Evolutionary conservation across 2,888 invertebrate genomes (phyloP).

Genomic region (Steinernema carpocapsae): DNA sequence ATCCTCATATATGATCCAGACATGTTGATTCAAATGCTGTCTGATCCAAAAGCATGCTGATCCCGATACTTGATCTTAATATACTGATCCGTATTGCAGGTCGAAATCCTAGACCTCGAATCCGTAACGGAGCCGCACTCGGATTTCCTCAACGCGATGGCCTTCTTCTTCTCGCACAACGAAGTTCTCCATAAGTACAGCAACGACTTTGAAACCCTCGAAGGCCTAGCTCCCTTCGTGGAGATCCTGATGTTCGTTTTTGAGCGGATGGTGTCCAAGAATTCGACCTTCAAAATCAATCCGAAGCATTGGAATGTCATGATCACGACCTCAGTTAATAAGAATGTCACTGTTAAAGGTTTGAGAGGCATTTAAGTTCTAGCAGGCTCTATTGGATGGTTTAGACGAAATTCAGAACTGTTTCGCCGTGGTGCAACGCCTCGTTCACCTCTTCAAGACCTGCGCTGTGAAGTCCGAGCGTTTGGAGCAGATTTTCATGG

Average conservation of each 20-base stretch:
- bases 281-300: conserved; percentile 32
- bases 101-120: neutral
- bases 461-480: neutral
- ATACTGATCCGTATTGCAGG: too few species aligned
- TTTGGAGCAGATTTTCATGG: neutral
- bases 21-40: too few species aligned
- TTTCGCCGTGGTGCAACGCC: conserved; percentile 8
- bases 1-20: too few species aligned
- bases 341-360: neutral
- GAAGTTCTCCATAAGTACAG: conserved; percentile 36
- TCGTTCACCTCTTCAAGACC: conserved; percentile 8
- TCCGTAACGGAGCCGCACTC: neutral
- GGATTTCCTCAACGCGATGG: conserved; percentile 46
- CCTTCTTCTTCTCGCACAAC: conserved; percentile 42
- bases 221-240: conserved; percentile 43
- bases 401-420: conserved; percentile 8
- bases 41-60: too few species aligned
- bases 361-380: neutral
- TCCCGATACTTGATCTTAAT: too few species aligned
- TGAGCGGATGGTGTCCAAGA: conserved; percentile 27
- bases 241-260: conserved; percentile 36
- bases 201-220: conserved; percentile 47
- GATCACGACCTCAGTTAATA: neutral
- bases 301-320: conserved; percentile 32
- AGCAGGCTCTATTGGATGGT: neutral